Evolutionary conservation across 2,797 vertebrate genomes (phyloP), one percentile per base, ranked within the genome.

Genomic region (Nyctalus aviator): DNA sequence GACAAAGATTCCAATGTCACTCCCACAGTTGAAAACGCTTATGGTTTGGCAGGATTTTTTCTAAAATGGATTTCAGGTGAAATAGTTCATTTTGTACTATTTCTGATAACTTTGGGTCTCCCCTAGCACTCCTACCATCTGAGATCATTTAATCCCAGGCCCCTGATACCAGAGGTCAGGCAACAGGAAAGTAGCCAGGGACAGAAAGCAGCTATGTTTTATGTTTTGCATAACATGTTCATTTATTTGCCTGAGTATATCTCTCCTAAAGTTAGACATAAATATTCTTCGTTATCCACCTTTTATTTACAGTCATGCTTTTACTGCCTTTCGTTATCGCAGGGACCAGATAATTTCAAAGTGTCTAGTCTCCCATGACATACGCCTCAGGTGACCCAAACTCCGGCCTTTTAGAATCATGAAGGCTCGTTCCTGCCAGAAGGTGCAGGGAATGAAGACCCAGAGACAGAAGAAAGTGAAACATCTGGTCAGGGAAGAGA

Each of bases 41-140:
- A 37, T 64, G 25, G 30, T 78, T 76, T 90, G 21, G 46, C 2
- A 46, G 46, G 41, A 84, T n/a, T 57, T 90, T 90, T 91, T 81
- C 72, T 77, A 82, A 92, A 83, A 78, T 21, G 11, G 37, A 75
- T 82, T 87, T 88, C 68, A 93, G 88, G 30, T 50, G 12, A 95
- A 91, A 0, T 3, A 48, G 77, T 32, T 79, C 37, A 14, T 20
- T 72, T 55, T 72, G 37, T 32, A 78, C 27, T 53, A 18, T 64
- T 37, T 55, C 44, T 15, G 66, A 18, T 27, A 53, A 72, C 21
- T 75, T 30, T 50, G 10, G 41, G 35, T 75, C 62, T 79, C 62
- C 82, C 48, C 6, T 2, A 4, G 55, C 8, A 21, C 12, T 37
- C 3, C 25, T 18, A 30, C 64, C 32, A 64, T 64, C 32, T 89